phyloP scores from a whole-genome alignment of 2,113 vertebrate genomes.

The Fukomys damarensis region DNA sequence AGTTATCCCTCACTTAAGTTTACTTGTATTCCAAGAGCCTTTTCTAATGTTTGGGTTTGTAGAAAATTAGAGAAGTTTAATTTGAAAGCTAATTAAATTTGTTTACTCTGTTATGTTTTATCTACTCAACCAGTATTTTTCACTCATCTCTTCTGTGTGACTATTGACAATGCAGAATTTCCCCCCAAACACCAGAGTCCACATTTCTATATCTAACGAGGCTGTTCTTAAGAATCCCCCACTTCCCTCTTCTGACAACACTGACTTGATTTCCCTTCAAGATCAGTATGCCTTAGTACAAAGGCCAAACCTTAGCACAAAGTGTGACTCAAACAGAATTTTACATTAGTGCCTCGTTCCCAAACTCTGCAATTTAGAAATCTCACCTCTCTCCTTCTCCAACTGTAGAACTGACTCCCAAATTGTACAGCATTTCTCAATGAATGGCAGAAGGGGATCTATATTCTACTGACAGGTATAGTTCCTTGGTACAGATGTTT shows the following conservation, averaged over 20 bases:
- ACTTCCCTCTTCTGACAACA: neutral
- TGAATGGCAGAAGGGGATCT: neutral
- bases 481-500: neutral
- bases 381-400: neutral
- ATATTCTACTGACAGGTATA: neutral
- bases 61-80: neutral
- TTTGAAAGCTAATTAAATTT: neutral
- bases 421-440: neutral
- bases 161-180: neutral
- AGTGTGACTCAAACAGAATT: neutral
- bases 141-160: neutral
- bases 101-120: neutral
- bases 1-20: neutral
- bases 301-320: neutral
- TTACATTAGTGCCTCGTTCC: neutral
- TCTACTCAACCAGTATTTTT: neutral
- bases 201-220: neutral
- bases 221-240: neutral
- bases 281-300: neutral
- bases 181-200: neutral
- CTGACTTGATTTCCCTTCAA: neutral
- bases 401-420: neutral
- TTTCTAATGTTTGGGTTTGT: neutral
- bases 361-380: neutral
- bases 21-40: neutral